phyloP scores from a whole-genome alignment of 2,797 vertebrate genomes.

The Urosaurus nigricauda region DNA sequence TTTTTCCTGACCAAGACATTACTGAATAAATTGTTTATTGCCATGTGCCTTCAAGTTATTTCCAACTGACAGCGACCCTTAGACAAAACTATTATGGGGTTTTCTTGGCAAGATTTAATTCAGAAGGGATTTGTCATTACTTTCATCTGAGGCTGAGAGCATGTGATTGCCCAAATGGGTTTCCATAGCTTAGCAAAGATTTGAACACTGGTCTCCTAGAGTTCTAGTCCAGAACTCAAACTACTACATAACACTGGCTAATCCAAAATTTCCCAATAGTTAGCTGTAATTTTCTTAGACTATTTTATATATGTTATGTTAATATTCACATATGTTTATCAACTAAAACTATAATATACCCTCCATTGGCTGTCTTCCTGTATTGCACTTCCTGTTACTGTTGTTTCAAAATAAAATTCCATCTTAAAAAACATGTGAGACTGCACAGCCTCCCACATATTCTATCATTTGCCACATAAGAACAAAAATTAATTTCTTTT shows the following conservation, averaged over 20 bases:
- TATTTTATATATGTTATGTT: neutral
- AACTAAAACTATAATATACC: no score
- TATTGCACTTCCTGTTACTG: neutral
- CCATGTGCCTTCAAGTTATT: no score
- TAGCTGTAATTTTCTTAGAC: neutral
- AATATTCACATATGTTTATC: neutral
- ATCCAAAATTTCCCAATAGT: neutral
- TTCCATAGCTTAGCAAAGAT: no score
- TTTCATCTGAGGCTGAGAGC: no score
- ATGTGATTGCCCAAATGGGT: no score
- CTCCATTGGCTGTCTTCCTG: neutral
- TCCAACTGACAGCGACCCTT: no score
- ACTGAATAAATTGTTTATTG: neutral
- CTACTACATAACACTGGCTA: no score
- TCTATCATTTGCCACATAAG: neutral
- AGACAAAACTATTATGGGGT: no score
- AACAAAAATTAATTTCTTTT: constrained; percentile 19
- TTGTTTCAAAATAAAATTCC: constrained; percentile 9
- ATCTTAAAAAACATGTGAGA: neutral
- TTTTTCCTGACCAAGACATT: neutral
- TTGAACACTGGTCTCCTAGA: no score
- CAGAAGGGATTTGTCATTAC: no score
- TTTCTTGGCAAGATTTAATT: no score
- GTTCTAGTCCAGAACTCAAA: no score
- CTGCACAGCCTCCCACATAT: neutral